Percentiles rank a stretch among this genome's conserved stretches.
phyloP scores from a whole-genome alignment of 2,113 vertebrate species.

The Sylvia atricapilla region DNA sequence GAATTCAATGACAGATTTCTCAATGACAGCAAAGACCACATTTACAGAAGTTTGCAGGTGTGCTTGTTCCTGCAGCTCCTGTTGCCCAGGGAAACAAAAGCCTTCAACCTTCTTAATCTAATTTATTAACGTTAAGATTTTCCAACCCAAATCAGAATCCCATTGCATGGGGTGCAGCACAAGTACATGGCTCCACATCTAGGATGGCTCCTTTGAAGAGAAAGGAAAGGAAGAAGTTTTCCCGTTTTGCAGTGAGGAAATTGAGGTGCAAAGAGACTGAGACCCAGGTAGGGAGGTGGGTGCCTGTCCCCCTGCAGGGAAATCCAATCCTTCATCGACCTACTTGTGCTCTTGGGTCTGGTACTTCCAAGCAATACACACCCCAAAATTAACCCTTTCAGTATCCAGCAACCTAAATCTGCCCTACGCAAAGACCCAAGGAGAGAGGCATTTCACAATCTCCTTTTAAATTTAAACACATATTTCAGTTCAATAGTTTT shows the following conservation, averaged over 20 bases:
- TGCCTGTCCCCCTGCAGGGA: accelerated
- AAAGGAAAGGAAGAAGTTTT: not conserved
- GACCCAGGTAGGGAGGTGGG: not conserved
- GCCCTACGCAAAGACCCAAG: accelerated
- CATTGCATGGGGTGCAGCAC: not conserved
- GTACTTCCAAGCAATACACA: not conserved
- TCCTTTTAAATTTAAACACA: not conserved
- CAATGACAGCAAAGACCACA: not conserved
- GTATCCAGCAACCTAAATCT: not conserved
- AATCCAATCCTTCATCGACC: not conserved
- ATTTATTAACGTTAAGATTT: not conserved
- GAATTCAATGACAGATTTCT: constrained; percentile 53
- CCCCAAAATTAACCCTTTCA: not conserved
- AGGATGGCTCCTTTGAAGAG: not conserved
- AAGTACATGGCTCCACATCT: not conserved
- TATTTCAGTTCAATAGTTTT: not conserved
- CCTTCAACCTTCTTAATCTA: not conserved
- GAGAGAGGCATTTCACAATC: not conserved
- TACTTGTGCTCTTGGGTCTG: not conserved
- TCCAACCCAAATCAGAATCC: not conserved
- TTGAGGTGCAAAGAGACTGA: accelerated
- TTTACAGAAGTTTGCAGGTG: not conserved
- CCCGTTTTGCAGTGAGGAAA: not conserved
- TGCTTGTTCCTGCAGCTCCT: not conserved
- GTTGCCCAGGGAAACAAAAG: not conserved